phyloP scores from a whole-genome alignment of 2,113 vertebrate genomes.

The Morone saxatilis region DNA sequence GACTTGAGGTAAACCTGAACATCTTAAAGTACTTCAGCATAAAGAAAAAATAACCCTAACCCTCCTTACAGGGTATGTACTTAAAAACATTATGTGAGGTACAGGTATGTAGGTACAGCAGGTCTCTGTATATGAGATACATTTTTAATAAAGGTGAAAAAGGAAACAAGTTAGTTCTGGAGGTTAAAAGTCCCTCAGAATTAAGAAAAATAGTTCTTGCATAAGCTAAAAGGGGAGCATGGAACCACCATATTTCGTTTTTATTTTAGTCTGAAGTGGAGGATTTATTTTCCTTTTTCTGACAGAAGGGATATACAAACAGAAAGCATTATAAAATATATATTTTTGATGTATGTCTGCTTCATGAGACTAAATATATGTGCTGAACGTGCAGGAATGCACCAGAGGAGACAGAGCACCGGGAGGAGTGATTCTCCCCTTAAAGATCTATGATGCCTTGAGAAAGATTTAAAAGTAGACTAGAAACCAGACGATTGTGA shows the following conservation, averaged over 20 bases:
- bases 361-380: constrained; percentile 18
- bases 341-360: constrained; percentile 10
- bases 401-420: background rate
- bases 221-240: background rate
- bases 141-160: too few relatives aligned
- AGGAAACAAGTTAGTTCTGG: too few relatives aligned
- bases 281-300: background rate
- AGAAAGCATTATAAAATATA: constrained; percentile 9
- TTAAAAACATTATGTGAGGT: too few relatives aligned
- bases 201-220: too few relatives aligned
- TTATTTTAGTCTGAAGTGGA: background rate
- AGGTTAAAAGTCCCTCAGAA: too few relatives aligned
- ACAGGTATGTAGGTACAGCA: too few relatives aligned
- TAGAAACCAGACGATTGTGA: constrained; percentile 23
- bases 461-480: constrained; percentile 14
- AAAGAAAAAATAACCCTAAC: too few relatives aligned
- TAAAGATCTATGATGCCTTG: constrained; percentile 11
- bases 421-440: constrained; percentile 9
- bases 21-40: too few relatives aligned
- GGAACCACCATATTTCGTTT: background rate
- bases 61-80: too few relatives aligned
- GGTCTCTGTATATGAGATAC: too few relatives aligned
- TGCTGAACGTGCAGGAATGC: constrained; percentile 46
- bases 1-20: background rate
- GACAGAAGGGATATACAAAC: background rate